phyloP scores from a whole-genome alignment of 2,797 vertebrate species.

The Falco biarmicus region DNA sequence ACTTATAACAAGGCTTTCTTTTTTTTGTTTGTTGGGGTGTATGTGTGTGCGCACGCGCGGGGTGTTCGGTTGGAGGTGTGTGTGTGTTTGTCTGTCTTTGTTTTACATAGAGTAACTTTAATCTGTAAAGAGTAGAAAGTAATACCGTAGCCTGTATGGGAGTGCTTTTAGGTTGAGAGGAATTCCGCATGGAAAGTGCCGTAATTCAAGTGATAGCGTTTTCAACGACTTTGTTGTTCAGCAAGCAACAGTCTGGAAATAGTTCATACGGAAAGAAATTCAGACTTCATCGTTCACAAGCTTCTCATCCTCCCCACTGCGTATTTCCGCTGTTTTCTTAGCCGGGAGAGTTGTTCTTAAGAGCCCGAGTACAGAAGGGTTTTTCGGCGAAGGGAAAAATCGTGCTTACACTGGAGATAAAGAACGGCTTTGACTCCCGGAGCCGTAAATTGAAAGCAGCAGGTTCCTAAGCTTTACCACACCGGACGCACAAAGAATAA shows the following conservation, averaged over 20 bases:
- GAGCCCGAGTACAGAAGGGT: rapidly evolving
- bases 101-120: neutral
- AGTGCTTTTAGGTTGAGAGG: rapidly evolving
- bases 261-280: no score
- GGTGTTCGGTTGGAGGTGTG: neutral
- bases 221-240: no score
- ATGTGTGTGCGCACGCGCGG: neutral
- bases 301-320: rapidly evolving
- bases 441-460: rapidly evolving
- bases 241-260: no score
- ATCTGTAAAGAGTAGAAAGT: no score
- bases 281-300: rapidly evolving
- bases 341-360: rapidly evolving
- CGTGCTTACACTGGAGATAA: rapidly evolving
- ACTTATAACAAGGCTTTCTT: rapidly evolving
- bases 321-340: rapidly evolving
- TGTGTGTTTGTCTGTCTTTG: neutral
- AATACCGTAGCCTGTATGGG: rapidly evolving
- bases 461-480: rapidly evolving
- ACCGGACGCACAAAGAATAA: rapidly evolving
- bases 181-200: rapidly evolving
- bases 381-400: rapidly evolving
- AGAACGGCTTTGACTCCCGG: rapidly evolving
- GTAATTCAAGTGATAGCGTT: rapidly evolving
- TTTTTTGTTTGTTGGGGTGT: no score